Evolutionary conservation across 2,797 vertebrate species (phyloP), one percentile per base, ranked within the genome.

Genomic region (Eospalax fontanierii): DNA sequence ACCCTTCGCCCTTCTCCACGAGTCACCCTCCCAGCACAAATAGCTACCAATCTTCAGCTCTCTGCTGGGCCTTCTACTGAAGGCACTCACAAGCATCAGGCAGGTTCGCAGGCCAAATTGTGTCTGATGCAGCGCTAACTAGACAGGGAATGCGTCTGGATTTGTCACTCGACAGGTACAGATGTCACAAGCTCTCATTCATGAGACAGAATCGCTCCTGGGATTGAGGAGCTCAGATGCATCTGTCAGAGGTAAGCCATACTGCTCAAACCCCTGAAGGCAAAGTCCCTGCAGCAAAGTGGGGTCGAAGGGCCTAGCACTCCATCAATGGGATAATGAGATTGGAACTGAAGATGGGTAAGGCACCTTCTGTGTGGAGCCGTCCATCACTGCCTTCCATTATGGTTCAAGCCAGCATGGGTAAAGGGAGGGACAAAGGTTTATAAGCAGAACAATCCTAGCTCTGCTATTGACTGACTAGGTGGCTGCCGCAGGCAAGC

Each of bases 121-220:
- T 73, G 43, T 46, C 68, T 0, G 66, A 59, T 1, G 40, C 38
- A 40, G 88, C 84, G 93, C 95, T 96, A 86, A 66, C n/a, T 21
- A 94, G 95, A 93, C 75, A 73, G 82, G 80, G 63, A 88, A 65
- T 38, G 43, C 0, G 0, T 88, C 89, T 93, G 93, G 87, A 92
- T 94, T 75, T 95, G 95, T 94, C 61, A 0, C 73, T 84, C 1
- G 4, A 94, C 93, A 93, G 93, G 88, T 93, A 95, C 89, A 94
- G 91, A 95, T 92, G 94, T 96, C 4, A 4, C 26, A 95, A 87
- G 70, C 93, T 89, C 94, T 96, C 95, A 96, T 95, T 82, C 95
- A 38, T 94, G 91, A 94, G 94, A 92, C 0, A 1, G 91, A 94
- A 50, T 86, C 93, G 63, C 76, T 96, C 88, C 33, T 16, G 63